Evolutionary conservation across 2,888 invertebrate genomes (phyloP).

Genomic region (Spodoptera littoralis): DNA sequence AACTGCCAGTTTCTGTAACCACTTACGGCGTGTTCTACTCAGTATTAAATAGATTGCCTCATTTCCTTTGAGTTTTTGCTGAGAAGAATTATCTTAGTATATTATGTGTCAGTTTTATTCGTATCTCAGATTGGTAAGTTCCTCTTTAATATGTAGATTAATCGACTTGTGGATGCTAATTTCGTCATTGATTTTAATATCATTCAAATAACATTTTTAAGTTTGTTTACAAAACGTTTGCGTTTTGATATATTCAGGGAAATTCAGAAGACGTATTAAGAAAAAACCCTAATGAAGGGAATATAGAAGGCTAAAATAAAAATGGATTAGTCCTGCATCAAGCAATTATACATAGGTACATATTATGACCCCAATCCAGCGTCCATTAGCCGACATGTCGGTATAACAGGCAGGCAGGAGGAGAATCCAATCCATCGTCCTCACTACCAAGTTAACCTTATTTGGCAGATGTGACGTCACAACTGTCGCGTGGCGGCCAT

Average conservation of each 20-base stretch:
- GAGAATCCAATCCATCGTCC: slow-evolving; percentile 28
- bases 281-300: no score
- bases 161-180: no score
- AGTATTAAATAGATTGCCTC: slow-evolving; percentile 34
- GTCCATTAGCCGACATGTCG: slow-evolving; percentile 9
- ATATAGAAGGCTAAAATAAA: no score
- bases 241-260: no score
- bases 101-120: not conserved
- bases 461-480: slow-evolving; percentile 40
- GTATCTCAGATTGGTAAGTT: not conserved
- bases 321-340: no score
- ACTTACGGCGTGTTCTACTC: slow-evolving; percentile 33
- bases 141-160: no score
- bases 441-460: slow-evolving; percentile 36
- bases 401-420: slow-evolving; percentile 10
- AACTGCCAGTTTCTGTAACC: slow-evolving; percentile 55
- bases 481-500: slow-evolving; percentile 32
- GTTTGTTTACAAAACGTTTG: no score
- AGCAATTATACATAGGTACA: not conserved
- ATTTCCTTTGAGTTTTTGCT: slow-evolving; percentile 27
- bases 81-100: slow-evolving; percentile 1
- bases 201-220: no score
- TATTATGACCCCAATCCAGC: not conserved
- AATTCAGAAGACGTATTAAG: no score
- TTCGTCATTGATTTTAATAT: no score